phyloP scores from a whole-genome alignment of 1,140 invertebrate species.

The Orchestia grillus region DNA sequence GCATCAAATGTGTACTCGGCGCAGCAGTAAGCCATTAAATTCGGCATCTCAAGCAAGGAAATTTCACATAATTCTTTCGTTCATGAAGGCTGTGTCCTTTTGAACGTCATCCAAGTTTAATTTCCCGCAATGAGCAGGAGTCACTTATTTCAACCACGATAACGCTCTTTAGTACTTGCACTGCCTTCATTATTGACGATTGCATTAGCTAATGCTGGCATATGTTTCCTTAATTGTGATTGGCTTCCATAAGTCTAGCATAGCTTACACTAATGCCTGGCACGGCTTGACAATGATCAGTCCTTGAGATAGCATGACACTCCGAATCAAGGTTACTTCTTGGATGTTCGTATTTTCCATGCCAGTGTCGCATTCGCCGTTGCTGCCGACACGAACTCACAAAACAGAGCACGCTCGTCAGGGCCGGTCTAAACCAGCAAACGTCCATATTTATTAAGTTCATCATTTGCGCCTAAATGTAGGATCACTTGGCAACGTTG shows the following conservation, averaged over 20 bases:
- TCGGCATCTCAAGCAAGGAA: background rate
- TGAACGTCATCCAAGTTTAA: background rate
- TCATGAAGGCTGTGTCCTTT: background rate
- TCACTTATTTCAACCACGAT: background rate
- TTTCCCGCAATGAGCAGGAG: conserved; percentile 4
- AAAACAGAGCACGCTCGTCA: conserved; percentile 17
- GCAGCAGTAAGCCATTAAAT: background rate
- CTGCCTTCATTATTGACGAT: conserved; percentile 30
- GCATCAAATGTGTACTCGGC: background rate
- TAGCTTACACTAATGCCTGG: conserved; percentile 12
- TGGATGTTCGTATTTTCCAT: background rate
- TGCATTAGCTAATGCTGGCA: conserved; percentile 36
- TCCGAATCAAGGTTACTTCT: background rate
- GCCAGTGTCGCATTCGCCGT: background rate
- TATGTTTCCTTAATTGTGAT: conserved; percentile 43
- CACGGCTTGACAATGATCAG: background rate
- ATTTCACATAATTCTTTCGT: background rate
- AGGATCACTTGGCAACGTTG: conserved; percentile 53
- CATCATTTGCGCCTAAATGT: conserved; percentile 40
- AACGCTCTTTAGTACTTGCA: background rate
- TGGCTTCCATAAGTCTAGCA: background rate
- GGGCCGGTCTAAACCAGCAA: conserved; percentile 22
- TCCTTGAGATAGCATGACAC: background rate
- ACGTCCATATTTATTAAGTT: conserved; percentile 53
- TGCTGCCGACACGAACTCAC: background rate